phyloP scores from a whole-genome alignment of 1,140 invertebrate genomes.

The Branchinecta lindahli region DNA sequence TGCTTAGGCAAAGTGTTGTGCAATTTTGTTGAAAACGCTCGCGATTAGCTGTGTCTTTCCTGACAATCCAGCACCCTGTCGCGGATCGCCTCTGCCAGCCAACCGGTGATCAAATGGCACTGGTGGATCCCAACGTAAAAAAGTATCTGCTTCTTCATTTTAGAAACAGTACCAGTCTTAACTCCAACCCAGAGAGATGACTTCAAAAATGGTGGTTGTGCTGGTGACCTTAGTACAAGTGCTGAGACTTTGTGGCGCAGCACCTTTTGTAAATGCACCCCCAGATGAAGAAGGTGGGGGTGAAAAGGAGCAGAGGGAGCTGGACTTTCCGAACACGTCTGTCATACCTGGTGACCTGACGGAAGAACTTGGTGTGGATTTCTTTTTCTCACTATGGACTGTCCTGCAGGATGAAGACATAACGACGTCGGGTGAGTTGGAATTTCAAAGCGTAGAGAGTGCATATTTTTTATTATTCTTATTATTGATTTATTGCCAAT shows the following conservation, averaged over 20 bases:
- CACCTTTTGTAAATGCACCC: neutral
- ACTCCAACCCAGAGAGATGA: neutral
- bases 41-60: too few relatives aligned
- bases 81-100: too few relatives aligned
- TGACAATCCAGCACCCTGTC: too few relatives aligned
- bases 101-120: too few relatives aligned
- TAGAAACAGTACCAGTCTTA: neutral
- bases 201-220: neutral
- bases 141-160: neutral
- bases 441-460: neutral
- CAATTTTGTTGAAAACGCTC: too few relatives aligned
- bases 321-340: constrained; percentile 35
- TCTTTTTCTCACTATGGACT: constrained; percentile 39
- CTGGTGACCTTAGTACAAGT: neutral
- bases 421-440: constrained; percentile 34
- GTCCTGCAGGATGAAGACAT: constrained; percentile 38
- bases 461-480: too few relatives aligned
- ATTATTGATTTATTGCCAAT: too few relatives aligned
- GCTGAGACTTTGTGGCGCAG: neutral
- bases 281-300: neutral
- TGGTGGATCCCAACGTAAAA: too few relatives aligned
- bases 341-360: constrained; percentile 36
- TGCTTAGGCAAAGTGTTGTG: too few relatives aligned
- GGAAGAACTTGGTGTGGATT: constrained; percentile 33
- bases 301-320: constrained; percentile 2